A percentile compares a stretch with the other conserved stretches of the same genome.
Conservation (phyloP, 1,140 invertebrate species). For the Drosophila quadrilineata region DNA sequence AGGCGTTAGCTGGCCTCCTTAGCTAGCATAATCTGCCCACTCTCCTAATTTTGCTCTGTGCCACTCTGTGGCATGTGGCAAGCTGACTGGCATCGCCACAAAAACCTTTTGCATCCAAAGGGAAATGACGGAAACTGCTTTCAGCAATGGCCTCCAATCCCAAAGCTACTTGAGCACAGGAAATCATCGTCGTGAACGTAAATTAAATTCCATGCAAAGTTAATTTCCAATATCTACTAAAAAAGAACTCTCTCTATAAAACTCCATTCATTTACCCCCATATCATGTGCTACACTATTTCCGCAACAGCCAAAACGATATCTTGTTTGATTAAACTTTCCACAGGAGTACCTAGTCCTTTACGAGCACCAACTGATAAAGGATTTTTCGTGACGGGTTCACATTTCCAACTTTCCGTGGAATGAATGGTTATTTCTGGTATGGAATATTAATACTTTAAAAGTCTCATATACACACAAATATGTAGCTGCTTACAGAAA, state of each 20-base stretch:
- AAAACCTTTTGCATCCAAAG: slow-evolving; percentile 65
- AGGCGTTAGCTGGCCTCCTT: slow-evolving; percentile 37
- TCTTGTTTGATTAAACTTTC: slow-evolving; percentile 23
- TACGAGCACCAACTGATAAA: no score
- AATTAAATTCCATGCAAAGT: slow-evolving; percentile 81
- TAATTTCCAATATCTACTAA: slow-evolving; percentile 54
- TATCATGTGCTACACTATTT: slow-evolving; percentile 28
- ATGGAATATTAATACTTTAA: no score
- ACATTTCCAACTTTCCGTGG: no score
- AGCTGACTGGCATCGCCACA: slow-evolving; percentile 16
- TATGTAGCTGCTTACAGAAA: no score
- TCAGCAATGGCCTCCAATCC: no score
- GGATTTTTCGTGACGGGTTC: no score
- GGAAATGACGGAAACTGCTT: slow-evolving; percentile 77
- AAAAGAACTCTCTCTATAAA: no score
- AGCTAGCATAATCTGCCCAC: no score
- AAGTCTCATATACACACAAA: no score
- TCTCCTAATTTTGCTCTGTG: no score
- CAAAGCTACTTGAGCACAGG: slow-evolving; percentile 44
- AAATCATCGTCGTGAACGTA: slow-evolving; percentile 79
- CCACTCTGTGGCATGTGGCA: slow-evolving; percentile 28
- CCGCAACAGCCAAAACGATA: slow-evolving; percentile 29
- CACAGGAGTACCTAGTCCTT: slow-evolving; percentile 1
- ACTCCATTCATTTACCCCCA: neutral
- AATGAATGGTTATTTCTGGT: no score